Percentiles rank a stretch among this genome's conserved stretches.
Conservation (phyloP, 2,888 invertebrate species). For the Branchinecta sandiegonensis region DNA sequence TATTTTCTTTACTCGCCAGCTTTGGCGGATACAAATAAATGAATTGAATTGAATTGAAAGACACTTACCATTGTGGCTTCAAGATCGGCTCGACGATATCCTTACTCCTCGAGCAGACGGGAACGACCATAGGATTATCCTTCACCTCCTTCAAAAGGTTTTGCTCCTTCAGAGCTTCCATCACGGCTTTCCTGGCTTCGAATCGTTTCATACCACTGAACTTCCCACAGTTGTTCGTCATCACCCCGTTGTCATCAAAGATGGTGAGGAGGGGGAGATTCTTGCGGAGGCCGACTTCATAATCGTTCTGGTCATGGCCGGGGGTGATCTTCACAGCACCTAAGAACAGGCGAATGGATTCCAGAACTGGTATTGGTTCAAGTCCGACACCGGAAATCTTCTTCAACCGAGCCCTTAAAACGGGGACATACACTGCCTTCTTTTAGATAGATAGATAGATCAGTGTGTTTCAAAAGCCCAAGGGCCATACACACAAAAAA, state of each 20-base stretch:
- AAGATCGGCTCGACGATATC: constrained; percentile 93
- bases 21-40: too few relatives aligned
- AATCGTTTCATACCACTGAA: constrained; percentile 77
- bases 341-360: constrained; percentile 31
- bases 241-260: constrained; percentile 75
- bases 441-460: too few relatives aligned
- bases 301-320: constrained; percentile 93
- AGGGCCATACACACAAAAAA: too few relatives aligned
- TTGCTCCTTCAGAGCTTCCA: constrained; percentile 55
- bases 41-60: too few relatives aligned
- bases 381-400: neutral
- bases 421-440: too few relatives aligned
- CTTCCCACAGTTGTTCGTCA: constrained; percentile 60
- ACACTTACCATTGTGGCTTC: constrained; percentile 79
- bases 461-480: too few relatives aligned
- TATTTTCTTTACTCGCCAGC: too few relatives aligned
- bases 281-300: constrained; percentile 82
- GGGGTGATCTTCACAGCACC: constrained; percentile 98
- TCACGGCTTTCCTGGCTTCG: constrained; percentile 64
- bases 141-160: constrained; percentile 60
- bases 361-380: neutral
- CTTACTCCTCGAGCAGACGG: constrained; percentile 87
- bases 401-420: too few relatives aligned
- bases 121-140: constrained; percentile 91
- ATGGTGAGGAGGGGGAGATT: constrained; percentile 71